Base-by-base conservation (phyloP, 2,888 invertebrate genomes). In the Dione vanillae region DNA sequence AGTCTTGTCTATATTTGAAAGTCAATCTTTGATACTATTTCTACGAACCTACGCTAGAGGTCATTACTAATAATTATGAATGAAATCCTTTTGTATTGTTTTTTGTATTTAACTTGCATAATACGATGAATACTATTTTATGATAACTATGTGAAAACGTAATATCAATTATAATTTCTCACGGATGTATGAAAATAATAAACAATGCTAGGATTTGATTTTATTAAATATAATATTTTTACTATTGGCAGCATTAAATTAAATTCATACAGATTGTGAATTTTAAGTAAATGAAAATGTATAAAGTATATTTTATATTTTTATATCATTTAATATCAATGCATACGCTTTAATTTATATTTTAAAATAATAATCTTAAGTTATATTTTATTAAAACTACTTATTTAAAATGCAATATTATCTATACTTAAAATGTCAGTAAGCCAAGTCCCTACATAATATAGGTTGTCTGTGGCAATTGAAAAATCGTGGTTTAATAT, bases 61-160 rank as follows among this genome's bases (percentile, higher is more conserved):
- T 72, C 72, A 72, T 67, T 68, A 74, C 69, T 70, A 65, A 65
- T 74, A 72, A 67, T 67, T 70, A 72, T 72, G 72, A 74, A 72
- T 72, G 70, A 74, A 74, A 74, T 66, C 69, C 69, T 65, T 67
- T 47, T 11, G 64, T 49, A 69, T 71, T 61, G 67, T 69, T 71
- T 71, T 71, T 59, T 65, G 64, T 66, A 11, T 41, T 37, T 64
- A 16, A 56, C 61, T 64, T 59, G 27, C 27, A 52, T 58, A 54
- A 12, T 43, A 40, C 40, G 47, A 49, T 14, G 19, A 49, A 10
- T 37, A 16, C 37, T 35, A n/a, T 45, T 61, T 45, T 45, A 35
- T 11, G 35, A 45, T 10, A 20, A 27, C n/a, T 61, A 61, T 11
- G 20, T 20, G 20, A 61, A 27, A 43, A 37, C 37, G 11, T 56